These are phyloP conservation scores for Disparrhopalites patrizii DNA, from an alignment of 2,888 invertebrate genomes.

Conservation along the genomic window DNA sequence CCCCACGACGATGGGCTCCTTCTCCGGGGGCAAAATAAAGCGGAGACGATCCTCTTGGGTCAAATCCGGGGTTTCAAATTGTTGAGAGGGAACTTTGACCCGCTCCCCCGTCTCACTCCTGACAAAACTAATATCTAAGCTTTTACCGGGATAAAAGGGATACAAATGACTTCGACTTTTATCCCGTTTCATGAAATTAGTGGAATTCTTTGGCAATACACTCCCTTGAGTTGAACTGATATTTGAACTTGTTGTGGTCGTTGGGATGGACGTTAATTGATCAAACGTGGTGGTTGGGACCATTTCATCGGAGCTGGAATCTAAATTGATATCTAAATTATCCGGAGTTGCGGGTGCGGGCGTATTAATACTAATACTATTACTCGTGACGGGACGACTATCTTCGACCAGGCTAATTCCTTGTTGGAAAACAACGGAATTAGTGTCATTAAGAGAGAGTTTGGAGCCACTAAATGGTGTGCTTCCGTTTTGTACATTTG, in stretches of 20 bases:
- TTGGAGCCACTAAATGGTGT: neutral
- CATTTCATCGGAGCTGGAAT: too few species aligned
- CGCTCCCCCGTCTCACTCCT: conserved; percentile 10
- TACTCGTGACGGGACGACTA: too few species aligned
- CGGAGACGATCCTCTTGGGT: conserved; percentile 16
- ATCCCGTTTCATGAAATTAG: neutral
- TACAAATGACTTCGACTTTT: neutral
- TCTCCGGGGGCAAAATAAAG: neutral
- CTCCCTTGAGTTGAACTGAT: neutral
- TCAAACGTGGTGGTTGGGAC: neutral
- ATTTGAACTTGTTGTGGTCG: neutral
- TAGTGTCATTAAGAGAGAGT: too few species aligned
- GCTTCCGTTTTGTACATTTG: neutral
- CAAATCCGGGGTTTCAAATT: conserved; percentile 20
- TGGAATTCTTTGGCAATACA: neutral
- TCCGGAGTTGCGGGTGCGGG: too few species aligned
- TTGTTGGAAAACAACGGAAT: too few species aligned
- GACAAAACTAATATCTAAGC: neutral
- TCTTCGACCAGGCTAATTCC: too few species aligned
- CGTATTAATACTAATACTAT: too few species aligned
- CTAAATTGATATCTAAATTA: too few species aligned
- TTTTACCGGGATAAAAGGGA: conserved; percentile 10
- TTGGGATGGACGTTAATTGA: neutral
- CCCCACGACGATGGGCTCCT: neutral
- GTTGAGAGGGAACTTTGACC: conserved; percentile 26